Percentiles rank a stretch among this genome's conserved stretches.
phyloP scores from a whole-genome alignment of 2,113 vertebrate species.

The Rhea americana region DNA sequence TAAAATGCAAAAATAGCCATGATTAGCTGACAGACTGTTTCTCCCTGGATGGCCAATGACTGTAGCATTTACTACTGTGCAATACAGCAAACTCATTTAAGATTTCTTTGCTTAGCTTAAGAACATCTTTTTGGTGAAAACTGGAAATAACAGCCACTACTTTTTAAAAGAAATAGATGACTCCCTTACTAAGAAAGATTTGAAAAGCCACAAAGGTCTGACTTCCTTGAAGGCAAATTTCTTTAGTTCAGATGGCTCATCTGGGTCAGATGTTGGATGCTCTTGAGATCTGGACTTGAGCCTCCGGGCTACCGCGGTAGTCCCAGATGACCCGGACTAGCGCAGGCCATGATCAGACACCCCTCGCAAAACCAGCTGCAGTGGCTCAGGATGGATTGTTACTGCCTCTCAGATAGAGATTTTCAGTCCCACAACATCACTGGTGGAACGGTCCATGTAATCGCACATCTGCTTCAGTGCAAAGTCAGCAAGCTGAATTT shows the following conservation, averaged over 20 bases:
- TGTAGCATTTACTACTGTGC: constrained; percentile 36
- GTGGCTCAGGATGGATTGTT: background rate
- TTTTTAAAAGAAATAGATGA: constrained; percentile 44
- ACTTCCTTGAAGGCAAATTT: background rate
- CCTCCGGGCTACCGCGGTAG: background rate
- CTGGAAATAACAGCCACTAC: constrained; percentile 51
- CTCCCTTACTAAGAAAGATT: background rate
- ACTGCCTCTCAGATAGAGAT: background rate
- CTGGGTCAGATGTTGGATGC: background rate
- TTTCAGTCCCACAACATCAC: background rate
- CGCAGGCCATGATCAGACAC: accelerated
- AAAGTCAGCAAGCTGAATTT: background rate
- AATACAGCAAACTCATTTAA: constrained; percentile 46
- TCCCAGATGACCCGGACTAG: background rate
- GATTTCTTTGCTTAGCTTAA: constrained; percentile 58
- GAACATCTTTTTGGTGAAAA: constrained; percentile 10
- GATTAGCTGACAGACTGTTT: constrained; percentile 56
- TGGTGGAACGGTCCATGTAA: constrained; percentile 17
- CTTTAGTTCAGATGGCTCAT: background rate
- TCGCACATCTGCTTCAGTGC: background rate
- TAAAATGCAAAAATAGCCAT: constrained; percentile 59
- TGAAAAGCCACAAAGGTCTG: constrained; percentile 31
- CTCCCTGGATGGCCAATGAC: constrained; percentile 36
- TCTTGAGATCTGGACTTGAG: background rate
- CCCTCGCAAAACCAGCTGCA: background rate